phyloP scores from a whole-genome alignment of 2,888 invertebrate species.

The Amblyjoppa proteus region DNA sequence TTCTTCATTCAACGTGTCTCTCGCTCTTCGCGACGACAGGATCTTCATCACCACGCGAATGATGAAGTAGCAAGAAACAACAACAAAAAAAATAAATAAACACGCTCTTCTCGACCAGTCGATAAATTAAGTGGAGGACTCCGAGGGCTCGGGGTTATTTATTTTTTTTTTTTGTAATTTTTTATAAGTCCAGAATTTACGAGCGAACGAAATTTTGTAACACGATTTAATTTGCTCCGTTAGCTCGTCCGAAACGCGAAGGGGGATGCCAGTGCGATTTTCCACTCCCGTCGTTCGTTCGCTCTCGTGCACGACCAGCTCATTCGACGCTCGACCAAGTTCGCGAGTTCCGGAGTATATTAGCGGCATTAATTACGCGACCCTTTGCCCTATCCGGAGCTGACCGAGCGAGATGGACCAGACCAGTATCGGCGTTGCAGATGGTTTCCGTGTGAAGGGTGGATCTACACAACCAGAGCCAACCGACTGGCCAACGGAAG shows the following conservation, averaged over 20 bases:
- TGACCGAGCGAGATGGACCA: conserved; percentile 54
- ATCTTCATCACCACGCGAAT: conserved; percentile 21
- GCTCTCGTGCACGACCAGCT: conserved; percentile 20
- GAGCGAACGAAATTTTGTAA: conserved; percentile 55
- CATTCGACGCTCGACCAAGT: conserved; percentile 49
- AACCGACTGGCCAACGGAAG: conserved; percentile 14
- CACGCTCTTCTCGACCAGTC: conserved; percentile 32
- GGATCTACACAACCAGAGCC: conserved; percentile 1
- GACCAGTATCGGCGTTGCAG: conserved; percentile 40
- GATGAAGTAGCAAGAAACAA: conserved; percentile 6
- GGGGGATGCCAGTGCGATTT: conserved; percentile 20
- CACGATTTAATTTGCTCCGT: conserved; percentile 34
- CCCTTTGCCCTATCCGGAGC: conserved; percentile 68
- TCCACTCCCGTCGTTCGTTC: conserved; percentile 4
- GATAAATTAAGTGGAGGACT: conserved; percentile 38
- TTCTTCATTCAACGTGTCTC: not conserved
- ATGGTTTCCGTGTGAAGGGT: conserved; percentile 4
- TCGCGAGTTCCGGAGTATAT: conserved; percentile 74
- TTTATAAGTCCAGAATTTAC: conserved; percentile 53
- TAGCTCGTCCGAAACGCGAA: conserved; percentile 23
- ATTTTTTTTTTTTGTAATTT: conserved; percentile 26
- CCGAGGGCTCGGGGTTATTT: conserved; percentile 40
- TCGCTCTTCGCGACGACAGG: conserved; percentile 9
- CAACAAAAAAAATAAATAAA: conserved; percentile 24
- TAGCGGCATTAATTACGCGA: conserved; percentile 80